Evolutionary conservation across 2,888 invertebrate species (phyloP), one percentile per base, ranked within the genome.

Genomic region (Chironomus riparius): DNA sequence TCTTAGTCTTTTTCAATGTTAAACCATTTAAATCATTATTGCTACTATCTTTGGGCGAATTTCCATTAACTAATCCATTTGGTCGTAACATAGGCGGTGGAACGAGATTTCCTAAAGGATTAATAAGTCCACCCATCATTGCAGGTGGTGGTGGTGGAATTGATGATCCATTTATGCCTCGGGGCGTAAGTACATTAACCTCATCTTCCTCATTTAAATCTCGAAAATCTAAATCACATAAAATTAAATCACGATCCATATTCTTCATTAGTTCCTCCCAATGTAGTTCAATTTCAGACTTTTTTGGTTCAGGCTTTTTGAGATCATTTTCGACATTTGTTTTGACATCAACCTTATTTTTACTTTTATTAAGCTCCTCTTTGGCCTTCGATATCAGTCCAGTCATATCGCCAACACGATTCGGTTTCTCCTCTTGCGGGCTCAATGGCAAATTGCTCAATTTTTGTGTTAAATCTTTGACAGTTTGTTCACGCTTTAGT

Each of bases 191-290:
- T 77, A 91, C 87, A 81, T 94, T 94, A 76, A 91, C 89, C 82
- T 98, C 98, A 79, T 98, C 97, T 76, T 94, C 94, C 48, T 90
- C 90, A 72, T 89, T 89, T 75, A 99, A 87, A 84, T 98, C 98
- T 12, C 95, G 95, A 84, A 99, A 99, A 84, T 99, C 98, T 81
- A 98, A 87, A 84, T 98, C 98, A 83, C 97, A 96, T 70, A 96
- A 87, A 78, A 93, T 90, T 82, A 94, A 86, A 78, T 92, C 90
- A 78, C 94, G 86, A 77, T 90, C 87, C 79, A 93, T 86, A 78
- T 90, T 90, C 56, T 91, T 89, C 72, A 92, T 90, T 78, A 98
- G 84, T 81, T 95, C 94, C 81, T 98, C 97, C 98, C 98, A 98
- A 81, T 97, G 94, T 2, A 97, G 84, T 81, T 98, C 97, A 81